Conservation (phyloP, 2,888 invertebrate genomes). For the Tribolium freemani region DNA sequence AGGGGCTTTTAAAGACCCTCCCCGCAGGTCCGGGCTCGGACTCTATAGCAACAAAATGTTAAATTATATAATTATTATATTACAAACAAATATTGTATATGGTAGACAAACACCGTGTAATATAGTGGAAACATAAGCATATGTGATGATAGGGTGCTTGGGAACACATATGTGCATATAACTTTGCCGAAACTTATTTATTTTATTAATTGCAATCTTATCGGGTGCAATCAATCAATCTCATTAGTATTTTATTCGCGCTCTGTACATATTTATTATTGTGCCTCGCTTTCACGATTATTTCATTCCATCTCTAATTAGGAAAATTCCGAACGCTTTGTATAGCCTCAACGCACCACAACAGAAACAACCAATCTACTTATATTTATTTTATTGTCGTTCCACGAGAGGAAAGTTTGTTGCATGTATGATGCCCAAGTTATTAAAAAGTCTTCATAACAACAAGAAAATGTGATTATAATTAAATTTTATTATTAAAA, state of each 20-base stretch:
- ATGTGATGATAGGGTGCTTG: constrained; percentile 67
- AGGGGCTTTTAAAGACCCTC: constrained; percentile 34
- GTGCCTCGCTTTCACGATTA: constrained; percentile 34
- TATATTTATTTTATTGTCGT: constrained; percentile 29
- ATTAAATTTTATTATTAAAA: constrained; percentile 67
- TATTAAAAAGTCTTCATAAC: constrained; percentile 66
- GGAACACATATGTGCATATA: constrained; percentile 64
- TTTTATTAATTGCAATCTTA: constrained; percentile 37
- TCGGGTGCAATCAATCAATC: constrained; percentile 42
- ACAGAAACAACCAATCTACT: constrained; percentile 3
- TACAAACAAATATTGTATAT: constrained; percentile 64
- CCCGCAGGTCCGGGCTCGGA: constrained; percentile 55
- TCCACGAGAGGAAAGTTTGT: constrained; percentile 52
- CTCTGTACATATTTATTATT: constrained; percentile 36
- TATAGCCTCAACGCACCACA: constrained; percentile 20
- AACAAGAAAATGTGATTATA: constrained; percentile 69
- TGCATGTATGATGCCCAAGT: constrained; percentile 65
- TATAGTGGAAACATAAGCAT: constrained; percentile 66
- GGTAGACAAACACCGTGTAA: constrained; percentile 64
- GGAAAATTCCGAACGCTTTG: constrained; percentile 20
- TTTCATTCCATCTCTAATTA: constrained; percentile 37
- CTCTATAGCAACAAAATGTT: constrained; percentile 62
- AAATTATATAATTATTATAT: constrained; percentile 65
- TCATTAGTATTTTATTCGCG: constrained; percentile 24
- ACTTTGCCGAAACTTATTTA: constrained; percentile 44